Base-by-base conservation (phyloP, 2,797 vertebrate species). In the Pampus argenteus region DNA sequence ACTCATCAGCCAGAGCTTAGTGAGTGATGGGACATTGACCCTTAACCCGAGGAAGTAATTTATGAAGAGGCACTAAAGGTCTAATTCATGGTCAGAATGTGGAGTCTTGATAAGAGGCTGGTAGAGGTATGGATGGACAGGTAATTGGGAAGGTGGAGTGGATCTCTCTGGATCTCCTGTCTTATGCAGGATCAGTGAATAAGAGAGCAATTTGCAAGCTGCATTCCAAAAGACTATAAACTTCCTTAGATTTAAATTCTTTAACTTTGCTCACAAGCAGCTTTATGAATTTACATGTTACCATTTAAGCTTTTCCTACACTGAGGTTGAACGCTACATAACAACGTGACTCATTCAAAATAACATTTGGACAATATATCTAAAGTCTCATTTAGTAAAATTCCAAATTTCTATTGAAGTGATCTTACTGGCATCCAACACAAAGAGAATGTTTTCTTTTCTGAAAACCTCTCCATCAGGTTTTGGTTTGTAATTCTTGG, bases 11-110 rank as follows among this genome's bases (percentile, higher is more conserved):
- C 88, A 70, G 88, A 81, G 82, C 85, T 89, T 90, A 93, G 63
- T 92, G 93, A 94, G 93, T 93, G 93, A 91, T 88, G 91, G 81
- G 86, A 94, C 91, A 91, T 91, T 86, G 89, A 88, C 91, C 89
- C 73, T 78, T 95, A 94, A 95, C 94, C 94, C 86, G 87, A 94
- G 94, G 94, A 95, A 95, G 94, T 90, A 79, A 82, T 90, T 92
- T 85, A 87, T 88, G 86, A 82, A 87, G 86, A 74, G 50, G 83
- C 90, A 94, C 90, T 94, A 88, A 88, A 89, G 89, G 84, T 91
- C 86, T 78, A 82, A 90, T 89, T 91, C 88, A 92, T 83, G 85
- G 81, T 89, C 77, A 68, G 42, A 86, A 82, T 87, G 67, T 0
- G 77, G 56, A 62, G 71, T 74, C 78, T 49, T 64, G 72, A 87